Percentiles rank a stretch among this genome's conserved stretches.
Conservation (phyloP, 1,140 invertebrate species). For the Odontomachus brunneus region DNA sequence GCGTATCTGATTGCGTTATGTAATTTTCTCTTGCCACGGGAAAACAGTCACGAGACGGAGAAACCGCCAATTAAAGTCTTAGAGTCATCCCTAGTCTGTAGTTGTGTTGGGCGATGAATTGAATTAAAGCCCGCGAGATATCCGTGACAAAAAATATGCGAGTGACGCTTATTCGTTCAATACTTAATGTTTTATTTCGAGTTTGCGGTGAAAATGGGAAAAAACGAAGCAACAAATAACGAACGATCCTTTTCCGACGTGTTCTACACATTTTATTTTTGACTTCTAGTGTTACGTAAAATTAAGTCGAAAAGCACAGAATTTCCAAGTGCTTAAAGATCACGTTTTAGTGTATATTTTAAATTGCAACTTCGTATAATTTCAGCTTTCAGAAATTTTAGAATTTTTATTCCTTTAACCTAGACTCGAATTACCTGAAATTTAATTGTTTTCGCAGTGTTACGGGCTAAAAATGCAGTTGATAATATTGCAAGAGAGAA, state of each 20-base stretch:
- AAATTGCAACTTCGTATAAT: no score
- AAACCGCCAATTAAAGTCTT: not conserved
- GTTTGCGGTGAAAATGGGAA: not conserved
- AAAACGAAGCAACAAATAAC: not conserved
- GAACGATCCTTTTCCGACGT: not conserved
- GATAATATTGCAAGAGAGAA: no score
- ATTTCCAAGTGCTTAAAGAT: no score
- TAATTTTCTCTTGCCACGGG: not conserved
- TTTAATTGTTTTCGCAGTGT: no score
- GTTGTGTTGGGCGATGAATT: not conserved
- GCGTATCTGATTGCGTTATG: constrained; percentile 10
- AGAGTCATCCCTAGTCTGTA: not conserved
- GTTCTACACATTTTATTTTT: not conserved
- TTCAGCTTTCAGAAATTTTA: no score
- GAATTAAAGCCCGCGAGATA: not conserved
- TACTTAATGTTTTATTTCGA: no score
- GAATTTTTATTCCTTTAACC: no score
- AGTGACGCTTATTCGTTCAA: constrained; percentile 16
- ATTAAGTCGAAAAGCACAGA: no score
- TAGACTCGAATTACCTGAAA: no score
- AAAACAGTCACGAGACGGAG: not conserved
- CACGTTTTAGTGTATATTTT: no score
- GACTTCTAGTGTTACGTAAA: no score
- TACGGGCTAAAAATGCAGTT: no score
- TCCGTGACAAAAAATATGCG: not conserved